These are phyloP conservation scores for Macropis europaea DNA, from an alignment of 2,888 invertebrate species.

Conservation along the genomic window DNA sequence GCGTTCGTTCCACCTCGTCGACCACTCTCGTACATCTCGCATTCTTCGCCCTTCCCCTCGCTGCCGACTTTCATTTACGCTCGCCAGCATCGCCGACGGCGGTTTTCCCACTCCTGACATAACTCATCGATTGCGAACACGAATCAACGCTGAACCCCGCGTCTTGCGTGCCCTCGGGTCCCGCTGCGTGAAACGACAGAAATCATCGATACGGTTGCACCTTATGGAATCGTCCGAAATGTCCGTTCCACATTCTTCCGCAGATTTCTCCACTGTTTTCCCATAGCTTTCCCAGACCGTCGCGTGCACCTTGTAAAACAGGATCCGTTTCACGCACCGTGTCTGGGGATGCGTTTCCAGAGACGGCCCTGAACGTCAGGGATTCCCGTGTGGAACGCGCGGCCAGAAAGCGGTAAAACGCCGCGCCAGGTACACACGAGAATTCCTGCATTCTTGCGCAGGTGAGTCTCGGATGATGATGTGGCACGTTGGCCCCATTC, in stretches of 20 bases:
- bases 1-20: slow-evolving; percentile 18
- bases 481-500: slow-evolving; percentile 67
- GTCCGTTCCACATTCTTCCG: slow-evolving; percentile 43
- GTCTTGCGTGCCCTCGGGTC: too few relatives aligned
- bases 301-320: too few relatives aligned
- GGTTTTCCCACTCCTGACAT: neutral
- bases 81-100: too few relatives aligned
- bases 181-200: too few relatives aligned
- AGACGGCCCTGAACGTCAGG: slow-evolving; percentile 19
- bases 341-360: neutral
- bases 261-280: slow-evolving; percentile 26
- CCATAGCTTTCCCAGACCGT: neutral
- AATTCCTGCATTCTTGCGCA: slow-evolving; percentile 66
- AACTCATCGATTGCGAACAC: too few relatives aligned
- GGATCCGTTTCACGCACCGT: too few relatives aligned
- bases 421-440: slow-evolving; percentile 56
- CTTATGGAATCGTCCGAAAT: neutral
- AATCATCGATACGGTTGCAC: too few relatives aligned
- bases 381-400: slow-evolving; percentile 7
- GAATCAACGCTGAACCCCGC: too few relatives aligned
- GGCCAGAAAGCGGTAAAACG: slow-evolving; percentile 24
- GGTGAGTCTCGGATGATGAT: slow-evolving; percentile 65
- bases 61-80: too few relatives aligned
- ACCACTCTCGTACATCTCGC: slow-evolving; percentile 13
- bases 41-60: slow-evolving; percentile 12